A percentile compares a stretch with the other conserved stretches of the same genome.
These are phyloP conservation scores for Phenganax subtilis DNA, from an alignment of 92 coral and sea anemone genomes.

Conservation along the genomic window DNA sequence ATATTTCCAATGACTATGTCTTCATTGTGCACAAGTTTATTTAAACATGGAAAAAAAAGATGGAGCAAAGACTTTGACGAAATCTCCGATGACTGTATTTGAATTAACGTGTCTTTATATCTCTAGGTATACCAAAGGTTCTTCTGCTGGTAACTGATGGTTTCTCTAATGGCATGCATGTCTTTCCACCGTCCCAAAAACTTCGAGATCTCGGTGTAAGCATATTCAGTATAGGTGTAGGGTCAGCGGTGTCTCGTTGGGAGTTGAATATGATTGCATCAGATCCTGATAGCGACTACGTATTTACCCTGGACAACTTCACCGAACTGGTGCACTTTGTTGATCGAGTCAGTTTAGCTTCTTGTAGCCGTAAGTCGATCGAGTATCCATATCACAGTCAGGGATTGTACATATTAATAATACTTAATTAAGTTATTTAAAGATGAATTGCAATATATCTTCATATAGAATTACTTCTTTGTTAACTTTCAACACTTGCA, in stretches of 20 bases:
- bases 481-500: background rate
- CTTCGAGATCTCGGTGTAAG: slow-evolving; percentile 64
- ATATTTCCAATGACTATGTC: too few relatives aligned
- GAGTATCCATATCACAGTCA: too few relatives aligned
- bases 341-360: slow-evolving; percentile 86
- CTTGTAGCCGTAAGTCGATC: slow-evolving; percentile 79
- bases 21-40: background rate
- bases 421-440: too few relatives aligned
- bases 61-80: background rate
- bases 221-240: slow-evolving; percentile 83
- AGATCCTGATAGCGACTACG: slow-evolving; percentile 79
- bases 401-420: too few relatives aligned
- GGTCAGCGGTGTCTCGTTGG: slow-evolving; percentile 24
- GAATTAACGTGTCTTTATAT: background rate
- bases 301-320: slow-evolving; percentile 62
- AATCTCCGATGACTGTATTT: background rate
- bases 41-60: background rate
- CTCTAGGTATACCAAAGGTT: slow-evolving; percentile 63
- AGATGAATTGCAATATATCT: background rate
- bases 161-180: slow-evolving; percentile 51
- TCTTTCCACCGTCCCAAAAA: slow-evolving; percentile 43
- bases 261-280: slow-evolving; percentile 66
- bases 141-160: slow-evolving; percentile 80
- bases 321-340: slow-evolving; percentile 74
- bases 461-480: background rate